Percentiles rank a stretch among this genome's conserved stretches.
Conservation (phyloP, 2,113 vertebrate genomes). For the Equus quagga region DNA sequence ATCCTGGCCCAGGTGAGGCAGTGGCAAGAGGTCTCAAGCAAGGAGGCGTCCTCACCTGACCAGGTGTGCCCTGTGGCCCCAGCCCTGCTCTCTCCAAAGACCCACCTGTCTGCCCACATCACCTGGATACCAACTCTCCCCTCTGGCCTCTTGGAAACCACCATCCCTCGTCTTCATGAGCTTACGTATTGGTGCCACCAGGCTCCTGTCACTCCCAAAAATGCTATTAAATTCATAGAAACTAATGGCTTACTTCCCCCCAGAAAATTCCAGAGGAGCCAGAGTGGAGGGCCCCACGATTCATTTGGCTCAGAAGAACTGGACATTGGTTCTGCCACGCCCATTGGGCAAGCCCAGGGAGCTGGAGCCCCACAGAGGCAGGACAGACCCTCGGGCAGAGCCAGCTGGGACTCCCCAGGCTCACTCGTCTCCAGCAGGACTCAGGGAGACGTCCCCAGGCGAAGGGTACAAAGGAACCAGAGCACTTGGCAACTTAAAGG, state of each 20-base stretch:
- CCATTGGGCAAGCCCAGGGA: background rate
- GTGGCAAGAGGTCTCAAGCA: accelerated
- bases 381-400: background rate
- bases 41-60: background rate
- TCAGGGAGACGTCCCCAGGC: background rate
- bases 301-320: background rate
- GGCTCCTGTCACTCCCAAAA: background rate
- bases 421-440: background rate
- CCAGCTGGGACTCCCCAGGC: background rate
- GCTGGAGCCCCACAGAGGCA: background rate
- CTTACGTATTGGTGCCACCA: background rate
- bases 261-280: slow-evolving; percentile 10
- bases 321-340: background rate
- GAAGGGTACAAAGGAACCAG: background rate
- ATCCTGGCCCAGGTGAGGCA: accelerated
- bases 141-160: background rate
- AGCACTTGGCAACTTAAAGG: background rate
- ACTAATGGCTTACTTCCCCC: background rate
- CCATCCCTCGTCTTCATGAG: background rate
- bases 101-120: background rate
- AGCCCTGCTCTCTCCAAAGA: background rate
- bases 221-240: background rate
- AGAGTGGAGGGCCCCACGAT: background rate
- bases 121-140: background rate
- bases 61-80: background rate